phyloP scores from a whole-genome alignment of 2,113 vertebrate species.

The Paratilapia polleni region DNA sequence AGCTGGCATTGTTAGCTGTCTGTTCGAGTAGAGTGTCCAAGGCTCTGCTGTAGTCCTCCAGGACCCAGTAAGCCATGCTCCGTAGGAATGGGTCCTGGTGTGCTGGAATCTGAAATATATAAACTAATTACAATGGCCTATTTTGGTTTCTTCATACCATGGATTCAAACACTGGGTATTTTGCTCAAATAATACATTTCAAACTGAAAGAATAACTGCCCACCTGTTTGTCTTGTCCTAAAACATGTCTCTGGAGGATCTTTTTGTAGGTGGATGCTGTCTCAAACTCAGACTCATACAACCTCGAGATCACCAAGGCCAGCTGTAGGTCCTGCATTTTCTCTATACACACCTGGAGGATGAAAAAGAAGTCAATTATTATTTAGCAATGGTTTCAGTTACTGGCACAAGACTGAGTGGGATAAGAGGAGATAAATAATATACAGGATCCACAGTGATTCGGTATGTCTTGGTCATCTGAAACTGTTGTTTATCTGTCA shows the following conservation, averaged over 20 bases:
- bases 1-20: conserved; percentile 36
- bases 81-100: conserved; percentile 91
- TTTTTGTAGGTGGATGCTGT: conserved; percentile 89
- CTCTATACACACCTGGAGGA: conserved; percentile 90
- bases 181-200: not conserved
- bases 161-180: not conserved
- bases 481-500: not conserved
- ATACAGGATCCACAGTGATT: not conserved
- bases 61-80: conserved; percentile 96
- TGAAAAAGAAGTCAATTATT: not conserved
- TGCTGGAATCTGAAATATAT: conserved; percentile 66
- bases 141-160: not conserved
- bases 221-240: conserved; percentile 84
- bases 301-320: conserved; percentile 93
- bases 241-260: conserved; percentile 88
- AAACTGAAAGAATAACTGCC: not conserved
- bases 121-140: not conserved
- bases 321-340: conserved; percentile 95
- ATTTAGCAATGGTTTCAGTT: not conserved
- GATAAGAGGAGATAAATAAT: not conserved
- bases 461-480: not conserved
- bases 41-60: conserved; percentile 91
- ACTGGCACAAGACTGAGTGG: not conserved
- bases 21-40: conserved; percentile 92
- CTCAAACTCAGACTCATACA: conserved; percentile 96